Percentiles rank a stretch among this genome's conserved stretches.
Evolutionary conservation across 2,113 vertebrate species (phyloP).

Genomic region (Microtus pennsylvanicus): DNA sequence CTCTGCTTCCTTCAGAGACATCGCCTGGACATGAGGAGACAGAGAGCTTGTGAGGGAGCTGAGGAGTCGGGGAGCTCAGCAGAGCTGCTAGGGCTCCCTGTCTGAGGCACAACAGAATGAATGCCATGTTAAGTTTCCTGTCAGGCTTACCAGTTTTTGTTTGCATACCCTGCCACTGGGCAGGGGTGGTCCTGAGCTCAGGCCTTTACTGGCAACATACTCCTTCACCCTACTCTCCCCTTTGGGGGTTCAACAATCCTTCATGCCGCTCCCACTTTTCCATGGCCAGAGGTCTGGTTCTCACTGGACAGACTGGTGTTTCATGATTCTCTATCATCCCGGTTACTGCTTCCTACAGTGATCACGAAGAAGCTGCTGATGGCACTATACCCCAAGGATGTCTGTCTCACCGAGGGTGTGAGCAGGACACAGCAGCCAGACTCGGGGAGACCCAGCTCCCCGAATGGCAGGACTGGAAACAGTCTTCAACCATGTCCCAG

Average conservation of each 20-base stretch:
- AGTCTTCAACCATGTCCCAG: rapidly evolving
- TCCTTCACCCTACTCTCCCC: rapidly evolving
- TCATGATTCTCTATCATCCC: neutral
- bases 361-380: neutral
- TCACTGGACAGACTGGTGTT: neutral
- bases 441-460: neutral
- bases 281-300: neutral
- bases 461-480: rapidly evolving
- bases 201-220: rapidly evolving
- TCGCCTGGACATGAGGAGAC: conserved; percentile 81
- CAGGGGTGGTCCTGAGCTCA: neutral
- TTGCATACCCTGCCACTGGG: neutral
- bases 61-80: no score
- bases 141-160: rapidly evolving
- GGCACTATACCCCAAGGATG: rapidly evolving
- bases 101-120: neutral
- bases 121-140: no score
- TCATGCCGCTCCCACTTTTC: rapidly evolving
- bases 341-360: neutral
- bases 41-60: neutral
- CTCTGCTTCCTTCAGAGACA: conserved; percentile 89
- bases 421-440: neutral
- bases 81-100: no score
- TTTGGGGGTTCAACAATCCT: rapidly evolving
- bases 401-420: rapidly evolving